A percentile compares a stretch with the other conserved stretches of the same genome.
Conservation (phyloP, 2,888 invertebrate genomes). For the Deroplatys truncata region DNA sequence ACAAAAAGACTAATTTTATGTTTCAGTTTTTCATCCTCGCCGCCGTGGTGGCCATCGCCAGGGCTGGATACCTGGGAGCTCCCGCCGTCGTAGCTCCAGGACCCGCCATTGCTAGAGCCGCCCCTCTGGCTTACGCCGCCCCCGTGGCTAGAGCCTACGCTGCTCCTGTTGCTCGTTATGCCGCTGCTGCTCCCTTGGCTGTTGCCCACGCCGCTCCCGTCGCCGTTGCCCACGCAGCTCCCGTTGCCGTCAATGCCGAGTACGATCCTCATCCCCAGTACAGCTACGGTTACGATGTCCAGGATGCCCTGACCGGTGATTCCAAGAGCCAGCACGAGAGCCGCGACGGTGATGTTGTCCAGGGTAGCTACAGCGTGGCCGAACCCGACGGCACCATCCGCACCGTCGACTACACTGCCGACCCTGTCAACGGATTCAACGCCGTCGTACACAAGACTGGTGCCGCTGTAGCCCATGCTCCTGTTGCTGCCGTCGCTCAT, state of each 20-base stretch:
- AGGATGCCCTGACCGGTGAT: conserved; percentile 22
- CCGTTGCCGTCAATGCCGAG: conserved; percentile 22
- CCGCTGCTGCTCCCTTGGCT: conserved; percentile 39
- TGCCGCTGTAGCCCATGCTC: neutral
- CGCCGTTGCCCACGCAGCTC: conserved; percentile 36
- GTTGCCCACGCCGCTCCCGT: conserved; percentile 29
- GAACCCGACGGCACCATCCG: conserved; percentile 18
- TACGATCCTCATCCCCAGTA: conserved; percentile 23
- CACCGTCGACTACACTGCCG: conserved; percentile 13
- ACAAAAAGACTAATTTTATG: too few relatives aligned
- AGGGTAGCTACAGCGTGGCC: conserved; percentile 12
- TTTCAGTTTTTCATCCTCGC: conserved; percentile 28
- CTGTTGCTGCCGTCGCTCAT: neutral
- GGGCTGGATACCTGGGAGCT: conserved; percentile 28
- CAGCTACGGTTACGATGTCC: conserved; percentile 12
- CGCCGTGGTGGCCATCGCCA: conserved; percentile 29
- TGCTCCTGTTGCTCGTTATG: conserved; percentile 9
- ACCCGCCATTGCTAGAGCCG: conserved; percentile 25
- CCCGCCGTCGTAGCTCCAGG: conserved; percentile 34
- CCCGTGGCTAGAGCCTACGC: conserved; percentile 13
- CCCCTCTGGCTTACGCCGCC: conserved; percentile 20
- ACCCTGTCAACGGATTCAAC: conserved; percentile 19
- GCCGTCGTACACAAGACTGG: conserved; percentile 8
- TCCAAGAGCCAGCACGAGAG: conserved; percentile 19
- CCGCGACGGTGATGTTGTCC: conserved; percentile 11